These are phyloP conservation scores for Tolypeutes matacus DNA, from an alignment of 2,797 vertebrate species.

Conservation along the genomic window DNA sequence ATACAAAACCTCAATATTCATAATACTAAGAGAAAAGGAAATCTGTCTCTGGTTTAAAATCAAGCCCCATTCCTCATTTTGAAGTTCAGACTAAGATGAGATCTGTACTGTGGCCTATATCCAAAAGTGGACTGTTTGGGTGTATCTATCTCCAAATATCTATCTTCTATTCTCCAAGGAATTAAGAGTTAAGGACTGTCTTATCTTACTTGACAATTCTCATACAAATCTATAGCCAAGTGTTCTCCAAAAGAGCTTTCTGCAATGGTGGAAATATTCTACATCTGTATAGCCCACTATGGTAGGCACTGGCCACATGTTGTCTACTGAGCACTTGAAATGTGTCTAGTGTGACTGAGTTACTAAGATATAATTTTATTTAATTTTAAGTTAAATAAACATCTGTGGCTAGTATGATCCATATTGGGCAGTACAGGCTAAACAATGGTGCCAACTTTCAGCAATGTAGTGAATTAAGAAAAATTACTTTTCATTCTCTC, in stretches of 20 bases:
- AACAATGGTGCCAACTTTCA: not conserved
- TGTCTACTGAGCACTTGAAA: not conserved
- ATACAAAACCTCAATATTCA: conserved; percentile 39
- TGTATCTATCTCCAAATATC: not conserved
- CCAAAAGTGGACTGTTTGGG: not conserved
- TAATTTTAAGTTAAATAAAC: not conserved
- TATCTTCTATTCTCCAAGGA: not conserved
- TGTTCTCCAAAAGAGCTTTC: not conserved
- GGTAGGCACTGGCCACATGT: no score
- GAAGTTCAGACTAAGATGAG: conserved; percentile 23
- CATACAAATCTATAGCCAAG: not conserved
- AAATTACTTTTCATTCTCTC: not conserved
- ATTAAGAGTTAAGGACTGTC: not conserved
- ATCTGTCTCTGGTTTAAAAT: conserved; percentile 6
- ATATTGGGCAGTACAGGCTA: not conserved
- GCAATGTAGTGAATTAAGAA: not conserved
- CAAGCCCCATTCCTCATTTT: conserved; percentile 12
- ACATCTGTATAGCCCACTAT: not conserved
- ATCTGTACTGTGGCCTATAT: not conserved
- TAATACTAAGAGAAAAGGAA: not conserved
- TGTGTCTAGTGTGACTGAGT: not conserved
- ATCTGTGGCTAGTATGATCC: not conserved
- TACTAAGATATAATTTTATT: not conserved
- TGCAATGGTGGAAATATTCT: not conserved
- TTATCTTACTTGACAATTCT: not conserved